Base-by-base conservation (phyloP, 2,797 vertebrate genomes). In the Fratercula arctica region DNA sequence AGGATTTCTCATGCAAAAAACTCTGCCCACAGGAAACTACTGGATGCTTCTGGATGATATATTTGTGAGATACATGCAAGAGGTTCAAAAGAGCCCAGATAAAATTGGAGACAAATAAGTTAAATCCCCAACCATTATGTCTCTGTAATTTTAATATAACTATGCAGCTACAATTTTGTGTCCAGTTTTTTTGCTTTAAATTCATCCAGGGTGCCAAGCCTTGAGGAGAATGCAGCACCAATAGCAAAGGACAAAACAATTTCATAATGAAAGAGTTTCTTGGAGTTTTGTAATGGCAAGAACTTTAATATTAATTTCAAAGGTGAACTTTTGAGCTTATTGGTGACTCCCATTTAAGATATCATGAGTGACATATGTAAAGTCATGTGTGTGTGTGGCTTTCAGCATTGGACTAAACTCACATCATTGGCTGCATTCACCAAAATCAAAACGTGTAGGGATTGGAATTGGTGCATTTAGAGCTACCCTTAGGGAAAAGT, bases 1-100 rank as follows among this genome's bases (percentile, higher is more conserved):
- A 48, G 72, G 41, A 75, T 45, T 75, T 83, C 41, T 90, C 78
- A 87, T 45, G 53, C 86, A 93, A 72, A 37, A 41, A 68, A 80
- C 9, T 46, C 70, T 89, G 24, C 11, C 26, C 50, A 68, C 25
- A 75, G n/a, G 60, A 93, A 80, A 87, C 24, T 43, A 37, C 10
- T 43, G 37, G 48, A 53, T 82, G 6, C 15, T 90, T 81, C 39
- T 76, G 25, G 24, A 51, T 68, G 24, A 51, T 68, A 9, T 75
- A 54, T 48, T 54, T 75, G 41, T 46, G 23, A 5, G 28, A 41
- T 63, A 67, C 10, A 5, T 11, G 4, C 33, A 69, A 74, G 48
- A 75, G 15, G 16, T 80, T 89, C 33, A 56, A 68, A 90, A 61
- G 10, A 83, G 20, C 23, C n/a, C 43, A 83, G 41, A 29, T 46